Base-by-base conservation (phyloP, 1,140 invertebrate species). In the Schlechtendalia chinensis region DNA sequence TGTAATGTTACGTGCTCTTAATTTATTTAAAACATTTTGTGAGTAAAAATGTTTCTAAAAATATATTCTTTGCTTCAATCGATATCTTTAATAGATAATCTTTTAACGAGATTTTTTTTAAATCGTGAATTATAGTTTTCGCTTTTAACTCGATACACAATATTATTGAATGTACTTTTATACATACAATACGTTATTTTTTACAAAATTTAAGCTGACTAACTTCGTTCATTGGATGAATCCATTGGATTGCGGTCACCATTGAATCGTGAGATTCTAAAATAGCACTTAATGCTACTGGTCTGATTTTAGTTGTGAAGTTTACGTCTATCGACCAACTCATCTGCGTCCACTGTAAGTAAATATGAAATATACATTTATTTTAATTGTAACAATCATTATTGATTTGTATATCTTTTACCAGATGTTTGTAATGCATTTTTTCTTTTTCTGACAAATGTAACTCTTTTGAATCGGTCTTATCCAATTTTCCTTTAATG, bases 161-260 rank as follows among this genome's bases (percentile, higher is more conserved):
- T 39, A 39, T 39, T 4, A 39, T 39, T 39, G 8, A 4, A 8
- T 8, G 32, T 39, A 39, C 8, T 39, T 39, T 39, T 39, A 39
- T 39, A 39, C 32, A 39, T 39, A 39, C 32, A 8, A 39, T 8
- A 8, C 32, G 32, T 8, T 39, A 39, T 39, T 39, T 39, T 39
- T 4, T 3, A 39, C 32, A 39, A 50, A 50, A 24, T 47, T 1
- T 6, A 22, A 72, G 12, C 53, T 0, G 4, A 72, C 56, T 50
- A 50, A 63, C 75, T 47, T 79, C 17, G 12, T 58, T 79, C 58
- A 29, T 63, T 0, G 75, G 75, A 79, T 79, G 75, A 59, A 79
- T 59, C 75, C 75, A 79, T 47, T 79, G 75, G 17, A 79, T 79
- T 11, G 58, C 75, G 17, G 75, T 63, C 22, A 79, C 58, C 17